phyloP scores from a whole-genome alignment of 2,113 vertebrate genomes.

The Cochlearius cochlearius region DNA sequence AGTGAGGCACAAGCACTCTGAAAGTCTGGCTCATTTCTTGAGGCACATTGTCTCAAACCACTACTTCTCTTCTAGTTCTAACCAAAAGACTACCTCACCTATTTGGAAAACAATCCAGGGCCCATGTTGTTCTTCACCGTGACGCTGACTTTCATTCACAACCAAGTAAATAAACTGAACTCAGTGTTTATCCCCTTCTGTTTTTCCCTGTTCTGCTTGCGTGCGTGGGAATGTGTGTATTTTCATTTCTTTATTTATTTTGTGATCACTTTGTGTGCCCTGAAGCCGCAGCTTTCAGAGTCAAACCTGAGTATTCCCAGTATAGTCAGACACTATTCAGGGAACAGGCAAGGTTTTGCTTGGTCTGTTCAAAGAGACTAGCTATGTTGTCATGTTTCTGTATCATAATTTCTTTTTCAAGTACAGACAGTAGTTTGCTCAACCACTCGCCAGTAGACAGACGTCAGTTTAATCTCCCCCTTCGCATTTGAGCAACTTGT shows the following conservation, averaged over 20 bases:
- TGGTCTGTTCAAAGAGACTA: background rate
- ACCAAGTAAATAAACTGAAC: background rate
- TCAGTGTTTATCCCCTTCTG: background rate
- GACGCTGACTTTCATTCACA: background rate
- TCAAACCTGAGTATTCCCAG: background rate
- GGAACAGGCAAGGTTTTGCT: background rate
- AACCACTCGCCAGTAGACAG: background rate
- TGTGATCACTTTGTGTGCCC: background rate
- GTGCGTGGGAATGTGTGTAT: background rate
- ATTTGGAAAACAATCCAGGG: background rate
- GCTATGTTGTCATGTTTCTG: background rate
- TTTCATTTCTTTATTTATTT: constrained; percentile 9
- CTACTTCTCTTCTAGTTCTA: background rate
- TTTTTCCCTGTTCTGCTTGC: background rate
- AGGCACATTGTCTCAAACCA: background rate
- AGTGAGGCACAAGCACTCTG: background rate
- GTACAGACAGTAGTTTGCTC: background rate
- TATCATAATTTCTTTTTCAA: background rate
- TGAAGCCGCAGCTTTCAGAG: background rate
- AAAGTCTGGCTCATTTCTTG: background rate
- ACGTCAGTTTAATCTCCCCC: background rate
- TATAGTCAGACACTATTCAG: background rate
- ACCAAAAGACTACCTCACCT: background rate
- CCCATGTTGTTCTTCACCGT: background rate
- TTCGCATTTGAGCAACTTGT: background rate